A percentile compares a stretch with the other conserved stretches of the same genome.
Evolutionary conservation across 2,113 vertebrate species (phyloP).

Genomic region (Sphyrna mokarran): DNA sequence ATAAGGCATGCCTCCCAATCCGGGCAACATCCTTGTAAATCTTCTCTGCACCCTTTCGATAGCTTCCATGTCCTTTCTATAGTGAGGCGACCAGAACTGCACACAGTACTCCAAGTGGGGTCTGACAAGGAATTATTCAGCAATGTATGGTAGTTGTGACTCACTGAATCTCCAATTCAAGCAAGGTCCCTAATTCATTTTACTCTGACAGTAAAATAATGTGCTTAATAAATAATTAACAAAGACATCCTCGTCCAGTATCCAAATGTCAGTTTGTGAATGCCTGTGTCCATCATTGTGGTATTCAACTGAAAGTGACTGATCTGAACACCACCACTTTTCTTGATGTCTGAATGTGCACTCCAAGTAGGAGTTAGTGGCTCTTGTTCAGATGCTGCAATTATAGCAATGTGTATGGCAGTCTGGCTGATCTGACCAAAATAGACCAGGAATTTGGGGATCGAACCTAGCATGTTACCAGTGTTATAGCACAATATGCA

Average conservation of each 20-base stretch:
- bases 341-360: background rate
- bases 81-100: no score
- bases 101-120: no score
- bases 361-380: background rate
- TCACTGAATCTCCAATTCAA: background rate
- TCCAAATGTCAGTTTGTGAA: background rate
- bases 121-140: no score
- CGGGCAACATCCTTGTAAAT: no score
- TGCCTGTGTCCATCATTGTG: background rate
- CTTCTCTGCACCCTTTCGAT: no score
- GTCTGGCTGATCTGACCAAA: background rate
- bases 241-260: background rate
- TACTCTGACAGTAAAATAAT: background rate
- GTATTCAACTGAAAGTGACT: background rate
- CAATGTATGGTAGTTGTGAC: background rate
- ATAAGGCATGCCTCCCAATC: no score
- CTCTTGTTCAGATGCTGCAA: background rate
- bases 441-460: background rate
- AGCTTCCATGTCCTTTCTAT: no score
- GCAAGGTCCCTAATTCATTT: background rate
- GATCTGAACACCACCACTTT: background rate
- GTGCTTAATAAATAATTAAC: background rate
- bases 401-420: background rate
- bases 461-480: background rate
- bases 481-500: background rate